Percentiles rank a stretch among this genome's conserved stretches.
Conservation (phyloP, 2,113 vertebrate species). For the Myanophis thanlyinensis region DNA sequence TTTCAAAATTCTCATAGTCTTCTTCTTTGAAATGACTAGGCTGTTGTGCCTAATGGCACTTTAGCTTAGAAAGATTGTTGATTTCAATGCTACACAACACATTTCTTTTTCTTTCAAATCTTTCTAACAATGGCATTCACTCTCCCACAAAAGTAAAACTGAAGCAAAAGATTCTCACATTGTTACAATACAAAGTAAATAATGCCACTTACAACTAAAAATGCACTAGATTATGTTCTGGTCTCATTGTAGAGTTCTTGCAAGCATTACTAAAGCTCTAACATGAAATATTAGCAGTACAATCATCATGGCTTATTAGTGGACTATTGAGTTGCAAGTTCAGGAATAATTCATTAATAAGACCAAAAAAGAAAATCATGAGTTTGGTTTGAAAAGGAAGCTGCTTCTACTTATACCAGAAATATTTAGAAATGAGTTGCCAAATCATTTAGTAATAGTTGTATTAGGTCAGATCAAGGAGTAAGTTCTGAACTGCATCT, state of each 20-base stretch:
- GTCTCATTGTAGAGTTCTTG: neutral
- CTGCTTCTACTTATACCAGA: neutral
- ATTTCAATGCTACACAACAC: neutral
- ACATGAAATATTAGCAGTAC: neutral
- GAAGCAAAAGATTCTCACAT: neutral
- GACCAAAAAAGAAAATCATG: neutral
- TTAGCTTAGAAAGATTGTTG: neutral
- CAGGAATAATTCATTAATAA: neutral
- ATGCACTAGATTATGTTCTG: neutral
- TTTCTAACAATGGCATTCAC: neutral
- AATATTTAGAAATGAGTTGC: neutral
- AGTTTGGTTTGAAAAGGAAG: neutral
- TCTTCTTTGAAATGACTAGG: neutral
- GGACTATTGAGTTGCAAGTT: neutral
- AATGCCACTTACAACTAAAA: neutral
- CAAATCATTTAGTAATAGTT: neutral
- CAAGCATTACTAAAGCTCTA: neutral
- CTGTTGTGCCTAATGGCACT: neutral
- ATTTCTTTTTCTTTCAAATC: neutral
- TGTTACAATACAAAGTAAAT: neutral
- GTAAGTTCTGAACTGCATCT: neutral
- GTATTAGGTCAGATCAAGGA: neutral
- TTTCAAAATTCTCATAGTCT: neutral
- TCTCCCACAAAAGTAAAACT: neutral
- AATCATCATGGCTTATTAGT: neutral